These are phyloP conservation scores for Drosophila baimaii DNA, from an alignment of 1,140 invertebrate genomes.

Conservation along the genomic window DNA sequence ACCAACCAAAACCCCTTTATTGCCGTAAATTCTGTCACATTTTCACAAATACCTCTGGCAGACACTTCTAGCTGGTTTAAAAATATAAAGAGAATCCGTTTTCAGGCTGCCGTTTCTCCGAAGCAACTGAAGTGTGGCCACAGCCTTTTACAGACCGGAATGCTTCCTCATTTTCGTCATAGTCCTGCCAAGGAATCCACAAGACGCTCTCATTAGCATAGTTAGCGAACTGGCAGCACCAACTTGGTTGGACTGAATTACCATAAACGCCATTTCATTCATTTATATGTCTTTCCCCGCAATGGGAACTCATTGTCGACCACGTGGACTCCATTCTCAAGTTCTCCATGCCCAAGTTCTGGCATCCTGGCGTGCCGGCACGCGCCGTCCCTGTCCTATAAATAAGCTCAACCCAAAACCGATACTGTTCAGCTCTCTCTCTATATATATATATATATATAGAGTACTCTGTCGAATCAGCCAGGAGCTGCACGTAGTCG, in stretches of 20 bases:
- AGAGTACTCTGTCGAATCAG: constrained; percentile 1
- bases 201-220: constrained; percentile 61
- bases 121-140: constrained; percentile 8
- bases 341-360: not conserved
- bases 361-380: constrained; percentile 51
- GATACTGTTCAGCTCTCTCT: constrained; percentile 19
- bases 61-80: not conserved
- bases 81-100: constrained; percentile 5
- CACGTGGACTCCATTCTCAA: constrained; percentile 31
- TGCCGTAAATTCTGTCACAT: not conserved
- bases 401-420: constrained; percentile 53
- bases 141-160: constrained; percentile 21
- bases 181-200: constrained; percentile 22
- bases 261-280: constrained; percentile 78
- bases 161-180: constrained; percentile 35
- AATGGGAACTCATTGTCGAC: constrained; percentile 45
- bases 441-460: constrained; percentile 27
- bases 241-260: constrained; percentile 62
- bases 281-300: constrained; percentile 55
- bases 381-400: constrained; percentile 64
- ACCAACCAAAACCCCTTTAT: not conserved
- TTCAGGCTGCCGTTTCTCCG: constrained; percentile 12
- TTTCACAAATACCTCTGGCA: constrained; percentile 12
- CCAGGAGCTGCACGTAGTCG: constrained; percentile 56
- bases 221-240: constrained; percentile 55